phyloP scores from a whole-genome alignment of 2,888 invertebrate species.

The Pachliopta kotzebuea region DNA sequence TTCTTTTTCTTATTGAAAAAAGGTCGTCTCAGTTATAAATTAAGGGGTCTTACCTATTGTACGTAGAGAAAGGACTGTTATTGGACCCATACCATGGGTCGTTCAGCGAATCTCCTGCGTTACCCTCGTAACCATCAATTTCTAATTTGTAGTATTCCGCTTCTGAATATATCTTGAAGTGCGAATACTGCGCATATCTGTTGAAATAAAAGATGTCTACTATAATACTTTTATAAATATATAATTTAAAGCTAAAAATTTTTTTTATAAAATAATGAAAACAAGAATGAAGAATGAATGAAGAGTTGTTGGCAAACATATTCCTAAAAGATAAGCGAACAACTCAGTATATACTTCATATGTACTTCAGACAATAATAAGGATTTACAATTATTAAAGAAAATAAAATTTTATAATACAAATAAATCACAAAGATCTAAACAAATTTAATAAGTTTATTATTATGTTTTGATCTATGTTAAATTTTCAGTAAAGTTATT shows the following conservation, averaged over 20 bases:
- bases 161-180: constrained; percentile 95
- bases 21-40: neutral
- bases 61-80: constrained; percentile 95
- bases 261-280: neutral
- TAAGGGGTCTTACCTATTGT: constrained; percentile 84
- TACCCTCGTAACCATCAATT: constrained; percentile 95
- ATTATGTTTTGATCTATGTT: too few species aligned
- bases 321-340: neutral
- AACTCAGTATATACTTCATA: neutral
- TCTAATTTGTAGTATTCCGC: constrained; percentile 95
- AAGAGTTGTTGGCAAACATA: neutral
- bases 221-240: too few species aligned
- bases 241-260: too few species aligned
- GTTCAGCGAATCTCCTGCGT: constrained; percentile 94
- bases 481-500: too few species aligned
- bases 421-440: too few species aligned
- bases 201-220: constrained; percentile 30
- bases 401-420: too few species aligned
- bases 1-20: neutral
- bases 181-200: constrained; percentile 94
- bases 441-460: too few species aligned
- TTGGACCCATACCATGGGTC: constrained; percentile 97
- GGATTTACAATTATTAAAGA: too few species aligned
- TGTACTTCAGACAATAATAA: too few species aligned
- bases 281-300: neutral